Percentiles rank a stretch among this genome's conserved stretches.
Evolutionary conservation across 2,888 invertebrate genomes (phyloP).

Genomic region (Coleophora deauratella): DNA sequence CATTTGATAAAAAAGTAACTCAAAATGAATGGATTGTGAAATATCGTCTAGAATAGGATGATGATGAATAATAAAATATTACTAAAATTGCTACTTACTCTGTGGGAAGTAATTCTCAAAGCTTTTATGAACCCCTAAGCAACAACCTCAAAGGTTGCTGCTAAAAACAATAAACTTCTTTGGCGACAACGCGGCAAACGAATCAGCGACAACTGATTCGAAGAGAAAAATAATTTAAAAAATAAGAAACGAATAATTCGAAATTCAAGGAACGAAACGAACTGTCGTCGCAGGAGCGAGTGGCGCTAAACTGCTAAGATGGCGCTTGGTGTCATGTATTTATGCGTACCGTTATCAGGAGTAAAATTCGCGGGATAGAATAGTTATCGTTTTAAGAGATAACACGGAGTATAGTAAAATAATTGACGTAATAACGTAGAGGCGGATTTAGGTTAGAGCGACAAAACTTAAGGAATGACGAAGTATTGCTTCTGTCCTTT

Average conservation of each 20-base stretch:
- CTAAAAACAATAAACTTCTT: slow-evolving; percentile 37
- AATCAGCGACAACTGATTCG: slow-evolving; percentile 30
- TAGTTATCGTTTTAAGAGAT: slow-evolving; percentile 31
- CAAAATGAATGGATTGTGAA: too few species aligned
- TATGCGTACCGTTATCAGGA: slow-evolving; percentile 50
- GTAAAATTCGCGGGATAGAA: slow-evolving; percentile 32
- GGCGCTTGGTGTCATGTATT: slow-evolving; percentile 29
- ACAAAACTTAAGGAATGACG: not conserved
- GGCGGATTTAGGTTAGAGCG: not conserved
- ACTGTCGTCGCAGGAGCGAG: slow-evolving; percentile 29
- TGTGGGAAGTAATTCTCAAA: slow-evolving; percentile 77
- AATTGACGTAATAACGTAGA: slow-evolving; percentile 14
- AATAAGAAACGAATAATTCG: slow-evolving; percentile 1
- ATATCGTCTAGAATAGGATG: too few species aligned
- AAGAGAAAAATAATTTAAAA: slow-evolving; percentile 10
- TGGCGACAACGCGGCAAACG: slow-evolving; percentile 25
- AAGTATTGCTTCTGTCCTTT: too few species aligned
- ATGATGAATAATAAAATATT: too few species aligned
- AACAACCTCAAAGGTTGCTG: slow-evolving; percentile 71
- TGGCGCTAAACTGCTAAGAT: slow-evolving; percentile 43
- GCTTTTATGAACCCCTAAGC: slow-evolving; percentile 67
- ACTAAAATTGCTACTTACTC: slow-evolving; percentile 43
- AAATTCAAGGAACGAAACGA: slow-evolving; percentile 18
- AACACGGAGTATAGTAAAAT: slow-evolving; percentile 7
- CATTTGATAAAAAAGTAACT: too few species aligned